These are phyloP conservation scores for Synanthedon tipuliformis DNA, from an alignment of 2,888 invertebrate genomes.

Conservation along the genomic window DNA sequence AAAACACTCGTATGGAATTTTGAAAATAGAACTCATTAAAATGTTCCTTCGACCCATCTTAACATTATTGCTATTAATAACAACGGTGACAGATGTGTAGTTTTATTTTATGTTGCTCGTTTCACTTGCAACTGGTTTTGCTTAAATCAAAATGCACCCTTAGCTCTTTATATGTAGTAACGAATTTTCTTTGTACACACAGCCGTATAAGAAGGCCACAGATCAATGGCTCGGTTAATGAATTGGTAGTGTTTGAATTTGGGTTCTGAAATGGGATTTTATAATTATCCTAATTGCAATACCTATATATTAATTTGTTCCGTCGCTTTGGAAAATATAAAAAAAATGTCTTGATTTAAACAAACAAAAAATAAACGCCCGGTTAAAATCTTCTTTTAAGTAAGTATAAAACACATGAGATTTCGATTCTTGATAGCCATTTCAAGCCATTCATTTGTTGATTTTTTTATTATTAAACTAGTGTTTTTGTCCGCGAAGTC, in stretches of 20 bases:
- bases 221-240: neutral
- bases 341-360: neutral
- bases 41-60: neutral
- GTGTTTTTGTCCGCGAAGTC: too few species aligned
- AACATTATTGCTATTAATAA: neutral
- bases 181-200: neutral
- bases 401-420: too few species aligned
- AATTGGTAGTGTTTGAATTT: neutral
- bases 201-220: neutral
- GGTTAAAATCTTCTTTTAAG: too few species aligned
- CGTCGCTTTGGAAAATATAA: neutral
- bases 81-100: neutral
- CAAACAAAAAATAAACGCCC: too few species aligned
- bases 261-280: neutral
- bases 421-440: too few species aligned
- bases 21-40: too few species aligned
- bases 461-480: too few species aligned
- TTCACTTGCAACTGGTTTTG: too few species aligned
- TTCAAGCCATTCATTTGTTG: too few species aligned
- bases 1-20: too few species aligned
- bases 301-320: neutral
- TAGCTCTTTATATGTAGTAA: neutral
- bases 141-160: too few species aligned
- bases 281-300: neutral
- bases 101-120: neutral